Evolutionary conservation across 2,888 invertebrate species (phyloP).

Genomic region (Dicroscelio sp.): DNA sequence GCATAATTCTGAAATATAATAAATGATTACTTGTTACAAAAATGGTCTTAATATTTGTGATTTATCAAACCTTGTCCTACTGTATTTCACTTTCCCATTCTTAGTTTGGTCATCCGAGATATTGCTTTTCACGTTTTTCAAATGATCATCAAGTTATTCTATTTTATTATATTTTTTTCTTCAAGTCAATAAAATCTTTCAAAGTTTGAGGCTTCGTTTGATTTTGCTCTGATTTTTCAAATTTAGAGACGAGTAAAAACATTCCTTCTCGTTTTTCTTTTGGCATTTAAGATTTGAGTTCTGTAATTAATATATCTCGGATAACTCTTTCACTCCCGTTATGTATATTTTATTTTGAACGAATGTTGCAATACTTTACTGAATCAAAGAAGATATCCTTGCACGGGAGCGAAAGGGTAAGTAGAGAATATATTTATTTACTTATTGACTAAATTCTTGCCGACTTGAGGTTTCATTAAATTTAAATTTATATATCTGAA

Average conservation of each 20-base stretch:
- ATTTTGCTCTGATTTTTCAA: neutral
- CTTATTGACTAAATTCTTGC: conserved; percentile 18
- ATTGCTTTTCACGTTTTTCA: conserved; percentile 56
- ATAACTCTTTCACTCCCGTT: conserved; percentile 78
- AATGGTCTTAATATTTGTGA: conserved; percentile 75
- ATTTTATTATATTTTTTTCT: conserved; percentile 14
- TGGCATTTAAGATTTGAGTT: conserved; percentile 31
- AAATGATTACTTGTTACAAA: conserved; percentile 84
- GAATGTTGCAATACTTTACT: conserved; percentile 52
- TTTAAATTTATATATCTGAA: neutral
- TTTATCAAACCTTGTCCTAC: conserved; percentile 59
- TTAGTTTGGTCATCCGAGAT: conserved; percentile 74
- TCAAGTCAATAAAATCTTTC: neutral
- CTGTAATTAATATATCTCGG: conserved; percentile 72
- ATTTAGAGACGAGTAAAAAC: conserved; percentile 1
- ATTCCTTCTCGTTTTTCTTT: conserved; percentile 9
- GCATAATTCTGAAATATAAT: conserved; percentile 79
- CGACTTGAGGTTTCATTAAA: neutral
- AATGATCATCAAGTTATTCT: neutral
- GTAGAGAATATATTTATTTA: conserved; percentile 75
- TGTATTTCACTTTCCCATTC: conserved; percentile 73
- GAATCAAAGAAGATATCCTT: conserved; percentile 75
- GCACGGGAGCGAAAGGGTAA: conserved; percentile 79
- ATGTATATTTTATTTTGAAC: conserved; percentile 70
- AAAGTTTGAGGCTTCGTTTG: neutral